Base-by-base conservation (phyloP, 2,113 vertebrate species). In the Penelope pileata region DNA sequence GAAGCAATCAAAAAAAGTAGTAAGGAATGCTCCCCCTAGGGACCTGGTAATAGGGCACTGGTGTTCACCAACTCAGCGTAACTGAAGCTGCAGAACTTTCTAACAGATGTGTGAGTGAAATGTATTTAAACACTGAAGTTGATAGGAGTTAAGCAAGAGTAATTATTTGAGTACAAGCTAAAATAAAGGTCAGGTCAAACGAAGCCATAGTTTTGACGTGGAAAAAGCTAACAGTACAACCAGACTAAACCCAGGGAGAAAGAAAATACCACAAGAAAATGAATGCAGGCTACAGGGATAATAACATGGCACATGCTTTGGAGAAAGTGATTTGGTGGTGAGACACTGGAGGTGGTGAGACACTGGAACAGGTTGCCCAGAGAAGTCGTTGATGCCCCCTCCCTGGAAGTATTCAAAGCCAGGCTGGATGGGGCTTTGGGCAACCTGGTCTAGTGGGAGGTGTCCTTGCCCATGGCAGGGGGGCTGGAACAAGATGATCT, bases 241-340 rank as follows among this genome's bases (percentile, higher is more conserved):
- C 16, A 36, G 29, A 24, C 45, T 74, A 70, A 69, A 90, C 2
- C 12, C 27, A n/a, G 10, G 18, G 21, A 81, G 19, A 22, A 19
- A 58, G 40, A 80, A 74, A 63, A 12, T 7, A 24, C 12, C 32
- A n/a, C 45, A 50, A 12, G 22, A 38, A 56, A 64, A 79, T 0
- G 2, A 54, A 73, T 24, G 16, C 15, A 89, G 16, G 34, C 51
- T 45, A 73, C 32, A 69, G 24, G 15, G 40, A 53, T 18, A 40
- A 62, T 1, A 36, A 45, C 51, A 78, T 0, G 0, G 43, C 47
- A 51, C 0, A 0, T 27, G 48, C 81, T 90, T 43, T 47, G 60
- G 32, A 32, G 42, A 60, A 48, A 80, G 43, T 10, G 7, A n/a
- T n/a, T n/a, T n/a, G n/a, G n/a, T n/a, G n/a, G n/a, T n/a, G n/a